phyloP scores from a whole-genome alignment of 1,140 invertebrate genomes.

The Antheraea pernyi region DNA sequence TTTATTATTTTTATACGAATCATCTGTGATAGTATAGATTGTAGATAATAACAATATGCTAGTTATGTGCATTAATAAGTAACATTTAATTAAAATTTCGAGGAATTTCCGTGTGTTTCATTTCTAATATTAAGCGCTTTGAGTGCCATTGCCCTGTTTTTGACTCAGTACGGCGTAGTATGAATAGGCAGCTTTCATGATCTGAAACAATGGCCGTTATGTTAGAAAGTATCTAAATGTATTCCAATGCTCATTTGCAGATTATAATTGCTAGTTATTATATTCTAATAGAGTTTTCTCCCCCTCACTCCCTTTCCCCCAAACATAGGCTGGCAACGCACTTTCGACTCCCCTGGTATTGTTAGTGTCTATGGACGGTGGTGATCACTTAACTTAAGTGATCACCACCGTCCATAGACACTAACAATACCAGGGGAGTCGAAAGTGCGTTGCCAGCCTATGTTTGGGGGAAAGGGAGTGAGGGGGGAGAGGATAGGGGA shows the following conservation, averaged over 20 bases:
- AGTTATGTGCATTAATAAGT: constrained; percentile 12
- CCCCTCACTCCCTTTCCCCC: no score
- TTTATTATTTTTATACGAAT: constrained; percentile 48
- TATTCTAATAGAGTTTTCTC: no score
- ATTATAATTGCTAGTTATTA: not conserved
- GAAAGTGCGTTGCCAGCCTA: no score
- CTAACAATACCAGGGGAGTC: no score
- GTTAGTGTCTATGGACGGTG: no score
- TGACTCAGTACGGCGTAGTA: constrained; percentile 69
- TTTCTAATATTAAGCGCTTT: constrained; percentile 12
- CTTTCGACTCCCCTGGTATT: no score
- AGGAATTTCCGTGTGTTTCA: constrained; percentile 16
- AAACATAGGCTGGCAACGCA: no score
- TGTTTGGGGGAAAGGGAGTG: no score
- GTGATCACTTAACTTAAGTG: no score
- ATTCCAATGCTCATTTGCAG: not conserved
- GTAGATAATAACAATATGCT: constrained; percentile 23
- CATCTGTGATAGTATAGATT: constrained; percentile 64
- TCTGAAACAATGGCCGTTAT: constrained; percentile 46
- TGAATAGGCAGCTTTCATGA: constrained; percentile 70
- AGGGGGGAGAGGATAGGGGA: no score
- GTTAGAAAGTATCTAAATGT: not conserved
- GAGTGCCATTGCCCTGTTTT: constrained; percentile 36
- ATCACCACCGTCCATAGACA: no score
- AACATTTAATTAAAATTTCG: constrained; percentile 19